Percentiles rank a stretch among this genome's conserved stretches.
Evolutionary conservation across 1,140 invertebrate species (phyloP).

Genomic region (Drosophila chauvacae): DNA sequence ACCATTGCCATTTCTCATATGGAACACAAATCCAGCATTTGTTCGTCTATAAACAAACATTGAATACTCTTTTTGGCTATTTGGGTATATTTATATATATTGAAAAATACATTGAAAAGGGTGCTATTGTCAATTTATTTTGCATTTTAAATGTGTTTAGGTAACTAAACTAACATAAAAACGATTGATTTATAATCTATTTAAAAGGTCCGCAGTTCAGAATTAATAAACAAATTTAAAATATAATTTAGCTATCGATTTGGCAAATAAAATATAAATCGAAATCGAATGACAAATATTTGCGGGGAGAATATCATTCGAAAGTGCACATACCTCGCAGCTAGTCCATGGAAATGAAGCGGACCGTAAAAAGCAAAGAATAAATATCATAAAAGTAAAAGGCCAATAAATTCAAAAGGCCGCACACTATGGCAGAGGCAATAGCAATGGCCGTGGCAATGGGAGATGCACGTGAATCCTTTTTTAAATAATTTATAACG

Average conservation of each 20-base stretch:
- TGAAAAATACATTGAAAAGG: not conserved
- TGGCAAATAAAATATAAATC: not conserved
- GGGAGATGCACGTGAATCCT: slow-evolving; percentile 47
- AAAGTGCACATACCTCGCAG: slow-evolving; percentile 28
- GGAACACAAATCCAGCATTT: slow-evolving; percentile 1
- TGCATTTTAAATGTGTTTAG: not conserved
- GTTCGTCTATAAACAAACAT: not conserved
- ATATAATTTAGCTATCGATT: not conserved
- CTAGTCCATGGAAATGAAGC: slow-evolving; percentile 30
- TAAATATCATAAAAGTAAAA: slow-evolving; percentile 77
- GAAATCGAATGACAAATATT: slow-evolving; percentile 13
- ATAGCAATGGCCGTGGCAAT: slow-evolving; percentile 12
- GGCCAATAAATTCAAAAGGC: slow-evolving; percentile 78
- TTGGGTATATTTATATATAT: not conserved
- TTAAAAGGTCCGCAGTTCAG: not conserved
- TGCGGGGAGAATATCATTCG: slow-evolving; percentile 9
- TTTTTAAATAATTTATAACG: slow-evolving; percentile 83
- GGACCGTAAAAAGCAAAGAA: slow-evolving; percentile 54
- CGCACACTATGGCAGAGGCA: slow-evolving; percentile 25
- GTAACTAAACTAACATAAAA: not conserved
- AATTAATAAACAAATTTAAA: not conserved
- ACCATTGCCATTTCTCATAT: slow-evolving; percentile 53
- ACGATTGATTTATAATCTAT: not conserved
- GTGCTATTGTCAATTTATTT: not conserved
- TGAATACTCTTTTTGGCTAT: slow-evolving; percentile 15